These are phyloP conservation scores for Chrysopilus asiliformis DNA, from an alignment of 2,888 invertebrate species.

Conservation along the genomic window DNA sequence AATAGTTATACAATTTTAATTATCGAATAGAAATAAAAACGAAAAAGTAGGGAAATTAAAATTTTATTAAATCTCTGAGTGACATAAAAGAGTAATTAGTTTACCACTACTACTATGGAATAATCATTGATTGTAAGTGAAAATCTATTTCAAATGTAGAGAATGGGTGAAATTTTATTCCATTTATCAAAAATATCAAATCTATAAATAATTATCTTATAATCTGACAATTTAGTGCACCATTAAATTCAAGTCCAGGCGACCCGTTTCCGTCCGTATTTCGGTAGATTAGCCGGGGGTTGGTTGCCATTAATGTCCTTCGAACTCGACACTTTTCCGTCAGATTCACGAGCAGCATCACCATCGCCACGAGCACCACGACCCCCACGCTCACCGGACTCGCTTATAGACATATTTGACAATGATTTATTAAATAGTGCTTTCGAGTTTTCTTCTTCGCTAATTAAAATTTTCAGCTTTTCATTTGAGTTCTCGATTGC, in stretches of 20 bases:
- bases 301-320: background rate
- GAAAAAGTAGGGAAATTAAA: no score
- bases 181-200: no score
- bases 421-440: conserved; percentile 1
- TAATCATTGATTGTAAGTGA: no score
- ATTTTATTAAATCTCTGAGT: no score
- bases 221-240: no score
- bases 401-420: background rate
- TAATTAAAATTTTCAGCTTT: conserved; percentile 27
- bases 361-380: background rate
- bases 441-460: conserved; percentile 18
- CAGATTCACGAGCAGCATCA: background rate
- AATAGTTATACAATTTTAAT: no score
- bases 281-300: conserved; percentile 17
- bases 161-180: no score
- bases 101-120: no score
- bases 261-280: conserved; percentile 28
- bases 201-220: no score
- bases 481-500: conserved; percentile 32
- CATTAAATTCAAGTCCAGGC: conserved; percentile 27
- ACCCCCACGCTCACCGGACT: background rate
- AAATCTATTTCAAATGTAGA: no score
- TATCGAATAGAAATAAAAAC: no score
- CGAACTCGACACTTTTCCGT: background rate
- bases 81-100: no score